Percentiles rank a stretch among this genome's conserved stretches.
These are phyloP conservation scores for Istiophorus platypterus DNA, from an alignment of 2,113 vertebrate genomes.

Conservation along the genomic window DNA sequence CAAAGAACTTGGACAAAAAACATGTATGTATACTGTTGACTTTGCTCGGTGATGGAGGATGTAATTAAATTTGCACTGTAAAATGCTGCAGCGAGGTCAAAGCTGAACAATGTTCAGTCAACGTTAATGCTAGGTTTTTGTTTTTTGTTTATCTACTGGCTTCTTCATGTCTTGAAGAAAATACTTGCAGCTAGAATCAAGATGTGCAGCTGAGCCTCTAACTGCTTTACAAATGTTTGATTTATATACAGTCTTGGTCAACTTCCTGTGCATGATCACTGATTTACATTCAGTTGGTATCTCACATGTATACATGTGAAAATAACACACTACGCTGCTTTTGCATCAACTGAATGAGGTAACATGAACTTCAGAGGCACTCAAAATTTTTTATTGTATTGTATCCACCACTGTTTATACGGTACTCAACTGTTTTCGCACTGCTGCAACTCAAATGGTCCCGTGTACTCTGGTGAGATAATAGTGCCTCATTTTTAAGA, in stretches of 20 bases:
- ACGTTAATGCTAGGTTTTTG: background rate
- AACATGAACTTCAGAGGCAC: background rate
- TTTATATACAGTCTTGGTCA: background rate
- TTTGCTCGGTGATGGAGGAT: background rate
- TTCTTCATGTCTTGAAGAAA: background rate
- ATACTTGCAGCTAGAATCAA: too few relatives aligned
- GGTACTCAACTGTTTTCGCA: slow-evolving; percentile 7
- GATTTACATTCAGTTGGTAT: background rate
- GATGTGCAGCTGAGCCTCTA: background rate
- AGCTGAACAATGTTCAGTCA: background rate
- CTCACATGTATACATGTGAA: background rate
- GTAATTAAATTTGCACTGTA: background rate
- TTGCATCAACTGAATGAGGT: too few relatives aligned
- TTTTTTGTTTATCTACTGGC: background rate
- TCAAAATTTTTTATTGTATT: background rate
- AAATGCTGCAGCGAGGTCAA: slow-evolving; percentile 3
- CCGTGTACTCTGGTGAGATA: background rate
- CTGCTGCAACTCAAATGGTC: background rate
- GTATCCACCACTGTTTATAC: background rate
- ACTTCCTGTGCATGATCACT: background rate
- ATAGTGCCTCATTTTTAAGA: slow-evolving; percentile 6
- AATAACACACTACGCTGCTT: slow-evolving; percentile 3
- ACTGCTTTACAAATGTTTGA: background rate
- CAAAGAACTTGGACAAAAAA: background rate
- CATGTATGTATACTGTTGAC: background rate